These are phyloP conservation scores for Tineola bisselliella DNA, from an alignment of 2,888 invertebrate species.

Conservation along the genomic window DNA sequence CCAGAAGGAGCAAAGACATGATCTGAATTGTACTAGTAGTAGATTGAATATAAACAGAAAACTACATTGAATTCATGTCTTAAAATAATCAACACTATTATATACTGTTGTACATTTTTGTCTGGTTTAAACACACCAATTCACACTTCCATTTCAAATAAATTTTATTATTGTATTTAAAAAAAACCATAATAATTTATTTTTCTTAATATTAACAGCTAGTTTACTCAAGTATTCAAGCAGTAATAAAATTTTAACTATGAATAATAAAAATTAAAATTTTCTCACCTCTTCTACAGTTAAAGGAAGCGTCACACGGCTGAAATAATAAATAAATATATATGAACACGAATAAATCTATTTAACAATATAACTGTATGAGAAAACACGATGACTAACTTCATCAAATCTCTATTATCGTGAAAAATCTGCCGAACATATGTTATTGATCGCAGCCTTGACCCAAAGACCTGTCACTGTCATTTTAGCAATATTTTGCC, in stretches of 20 bases:
- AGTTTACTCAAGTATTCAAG: too few relatives aligned
- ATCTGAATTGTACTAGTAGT: too few relatives aligned
- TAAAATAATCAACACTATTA: too few relatives aligned
- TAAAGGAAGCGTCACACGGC: conserved; percentile 95
- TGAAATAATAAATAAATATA: conserved; percentile 44
- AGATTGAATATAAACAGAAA: too few relatives aligned
- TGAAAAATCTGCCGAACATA: neutral
- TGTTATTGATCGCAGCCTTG: conserved; percentile 28
- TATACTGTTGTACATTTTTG: too few relatives aligned
- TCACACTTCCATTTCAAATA: too few relatives aligned
- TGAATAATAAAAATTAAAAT: conserved; percentile 22
- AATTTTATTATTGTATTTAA: too few relatives aligned
- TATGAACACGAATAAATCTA: neutral
- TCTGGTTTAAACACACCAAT: too few relatives aligned
- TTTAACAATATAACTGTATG: neutral
- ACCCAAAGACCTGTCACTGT: conserved; percentile 40
- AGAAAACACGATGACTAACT: neutral
- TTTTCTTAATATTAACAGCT: too few relatives aligned
- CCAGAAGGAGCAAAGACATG: too few relatives aligned
- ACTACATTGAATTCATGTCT: too few relatives aligned
- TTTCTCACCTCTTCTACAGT: conserved; percentile 93
- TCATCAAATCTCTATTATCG: neutral
- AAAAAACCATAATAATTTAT: too few relatives aligned
- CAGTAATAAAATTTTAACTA: neutral
- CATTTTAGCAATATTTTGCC: conserved; percentile 19